Base-by-base conservation (phyloP, 2,113 vertebrate species). In the Halichoeres trimaculatus region DNA sequence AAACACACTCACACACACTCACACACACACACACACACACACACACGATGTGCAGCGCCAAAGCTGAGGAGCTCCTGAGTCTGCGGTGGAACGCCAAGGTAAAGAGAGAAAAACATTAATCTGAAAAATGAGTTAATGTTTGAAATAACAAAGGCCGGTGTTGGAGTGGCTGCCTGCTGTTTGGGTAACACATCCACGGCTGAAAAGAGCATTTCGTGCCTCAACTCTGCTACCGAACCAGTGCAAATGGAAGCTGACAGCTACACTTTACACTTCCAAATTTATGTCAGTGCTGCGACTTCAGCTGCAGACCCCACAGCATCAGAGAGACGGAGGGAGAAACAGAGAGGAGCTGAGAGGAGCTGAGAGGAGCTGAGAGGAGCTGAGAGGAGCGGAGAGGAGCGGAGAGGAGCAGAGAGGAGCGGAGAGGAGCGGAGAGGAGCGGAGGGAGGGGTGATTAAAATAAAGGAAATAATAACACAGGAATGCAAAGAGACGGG, bases 181-280 rank as follows among this genome's bases (percentile, higher is more conserved):
- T 83, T 70, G 72, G 26, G 52, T 76, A 81, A 78, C 70, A 73
- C 81, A 59, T 70, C 63, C 43, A 50, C 11, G 7, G 24, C 67
- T 61, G 11, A 56, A 62, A 74, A 74, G 68, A 58, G 0, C 23
- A 24, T 26, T 63, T 68, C 2, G 45, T 50, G 80, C 74, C 83
- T 73, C 59, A 52, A 75, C 72, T 63, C 60, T 7, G 19, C 81
- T 35, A 63, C 85, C 30, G 69, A 73, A 60, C 22, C 35, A 30
- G 70, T 41, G 78, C 34, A 80, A 88, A 86, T 78, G 78, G 71
- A 84, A 78, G 76, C 78, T 85, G 88, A 90, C 88, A 83, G 85
- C 78, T 47, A 76, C 79, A 88, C 81, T 86, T 86, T 68, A 45
- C 85, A 81, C 81, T 43, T 88, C 85, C 83, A 88, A 84, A 89